Percentiles rank a stretch among this genome's conserved stretches.
Conservation (phyloP, 2,113 vertebrate genomes). For the Sterrhoptilus dennistouni region DNA sequence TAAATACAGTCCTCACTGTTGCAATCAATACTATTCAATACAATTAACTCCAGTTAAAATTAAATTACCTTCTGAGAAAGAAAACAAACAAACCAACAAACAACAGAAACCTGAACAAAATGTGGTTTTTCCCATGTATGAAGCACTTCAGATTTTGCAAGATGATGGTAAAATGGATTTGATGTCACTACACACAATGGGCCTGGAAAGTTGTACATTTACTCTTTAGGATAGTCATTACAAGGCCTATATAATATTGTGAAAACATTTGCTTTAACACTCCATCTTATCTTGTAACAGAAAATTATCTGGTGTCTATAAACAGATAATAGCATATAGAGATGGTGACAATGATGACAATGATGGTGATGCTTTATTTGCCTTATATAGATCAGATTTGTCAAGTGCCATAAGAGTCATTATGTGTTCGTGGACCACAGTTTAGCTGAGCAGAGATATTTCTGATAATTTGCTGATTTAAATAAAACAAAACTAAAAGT, state of each 20-base stretch:
- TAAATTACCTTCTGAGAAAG: neutral
- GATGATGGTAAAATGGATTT: neutral
- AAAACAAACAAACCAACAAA: neutral
- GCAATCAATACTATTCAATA: neutral
- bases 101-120: neutral
- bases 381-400: neutral
- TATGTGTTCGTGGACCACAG: rapidly evolving
- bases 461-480: neutral
- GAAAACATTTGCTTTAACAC: neutral
- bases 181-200: neutral
- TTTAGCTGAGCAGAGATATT: neutral
- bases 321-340: neutral
- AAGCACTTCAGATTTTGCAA: neutral
- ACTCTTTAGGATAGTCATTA: neutral
- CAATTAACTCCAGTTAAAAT: neutral
- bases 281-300: neutral
- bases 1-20: neutral
- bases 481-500: neutral
- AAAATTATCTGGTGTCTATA: neutral
- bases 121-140: rapidly evolving
- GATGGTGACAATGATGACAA: neutral
- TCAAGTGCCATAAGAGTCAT: neutral
- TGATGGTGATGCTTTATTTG: neutral
- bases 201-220: neutral
- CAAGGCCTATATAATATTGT: neutral